Evolutionary conservation across 2,113 vertebrate species (phyloP).

Genomic region (Actinemys pallida): DNA sequence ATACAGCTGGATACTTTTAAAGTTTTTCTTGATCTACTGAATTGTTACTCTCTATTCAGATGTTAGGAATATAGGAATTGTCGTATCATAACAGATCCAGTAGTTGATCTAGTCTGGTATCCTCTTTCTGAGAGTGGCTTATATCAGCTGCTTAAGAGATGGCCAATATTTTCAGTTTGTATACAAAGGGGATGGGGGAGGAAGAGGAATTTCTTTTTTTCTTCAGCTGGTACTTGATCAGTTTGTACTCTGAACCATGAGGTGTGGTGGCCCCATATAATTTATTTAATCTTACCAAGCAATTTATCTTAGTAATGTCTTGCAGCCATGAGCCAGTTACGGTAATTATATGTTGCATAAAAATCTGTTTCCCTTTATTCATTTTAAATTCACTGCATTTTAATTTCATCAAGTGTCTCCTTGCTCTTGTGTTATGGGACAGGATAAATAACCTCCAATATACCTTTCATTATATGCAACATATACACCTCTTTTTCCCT

Average conservation of each 20-base stretch:
- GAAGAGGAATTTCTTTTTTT: slow-evolving; percentile 48
- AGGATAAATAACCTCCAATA: background rate
- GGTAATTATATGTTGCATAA: slow-evolving; percentile 59
- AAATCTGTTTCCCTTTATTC: slow-evolving; percentile 50
- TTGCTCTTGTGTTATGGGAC: slow-evolving; percentile 30
- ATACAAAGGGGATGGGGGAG: background rate
- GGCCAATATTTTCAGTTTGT: background rate
- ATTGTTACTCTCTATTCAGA: background rate
- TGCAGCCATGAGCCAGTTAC: slow-evolving; percentile 42
- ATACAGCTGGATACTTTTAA: background rate
- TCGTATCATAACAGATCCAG: background rate
- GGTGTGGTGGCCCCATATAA: slow-evolving; percentile 45
- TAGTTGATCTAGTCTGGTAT: background rate
- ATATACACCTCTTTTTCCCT: background rate
- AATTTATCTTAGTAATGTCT: slow-evolving; percentile 57
- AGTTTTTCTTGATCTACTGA: background rate
- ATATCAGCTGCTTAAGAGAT: background rate
- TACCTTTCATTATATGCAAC: background rate
- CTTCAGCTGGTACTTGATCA: slow-evolving; percentile 41
- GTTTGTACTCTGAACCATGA: slow-evolving; percentile 31
- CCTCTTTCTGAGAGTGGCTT: background rate
- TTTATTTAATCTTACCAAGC: slow-evolving; percentile 61
- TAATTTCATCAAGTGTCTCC: slow-evolving; percentile 43
- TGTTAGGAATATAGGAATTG: background rate
- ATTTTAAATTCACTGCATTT: slow-evolving; percentile 54